Evolutionary conservation across 2,113 vertebrate species (phyloP).

Genomic region (Dinomys branickii): DNA sequence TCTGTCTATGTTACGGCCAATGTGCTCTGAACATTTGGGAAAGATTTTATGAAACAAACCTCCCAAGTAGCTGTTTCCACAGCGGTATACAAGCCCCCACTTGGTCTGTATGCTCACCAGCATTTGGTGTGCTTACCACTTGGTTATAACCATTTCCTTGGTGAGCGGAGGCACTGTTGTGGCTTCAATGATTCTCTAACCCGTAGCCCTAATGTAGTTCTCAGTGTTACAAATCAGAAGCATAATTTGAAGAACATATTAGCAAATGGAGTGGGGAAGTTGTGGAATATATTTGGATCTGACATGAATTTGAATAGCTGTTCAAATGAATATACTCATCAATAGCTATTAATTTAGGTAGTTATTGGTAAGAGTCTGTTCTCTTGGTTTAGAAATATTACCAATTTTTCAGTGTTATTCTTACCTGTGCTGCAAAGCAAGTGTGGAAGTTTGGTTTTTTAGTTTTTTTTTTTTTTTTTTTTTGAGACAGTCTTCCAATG

Average conservation of each 20-base stretch:
- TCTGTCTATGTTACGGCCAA: background rate
- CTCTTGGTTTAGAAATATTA: background rate
- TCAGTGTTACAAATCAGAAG: background rate
- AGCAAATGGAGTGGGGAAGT: background rate
- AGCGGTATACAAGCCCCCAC: background rate
- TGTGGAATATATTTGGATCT: background rate
- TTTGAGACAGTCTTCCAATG: too few relatives aligned
- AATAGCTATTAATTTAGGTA: background rate
- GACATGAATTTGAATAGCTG: conserved; percentile 35
- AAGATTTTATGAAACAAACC: background rate
- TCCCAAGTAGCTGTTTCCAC: background rate
- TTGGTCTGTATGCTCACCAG: background rate
- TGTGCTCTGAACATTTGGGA: background rate
- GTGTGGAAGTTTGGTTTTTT: too few relatives aligned
- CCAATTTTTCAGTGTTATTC: background rate
- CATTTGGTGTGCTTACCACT: background rate
- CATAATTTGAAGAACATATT: background rate
- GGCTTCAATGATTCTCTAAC: background rate
- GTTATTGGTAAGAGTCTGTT: background rate
- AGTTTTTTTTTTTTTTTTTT: too few relatives aligned
- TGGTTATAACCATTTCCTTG: background rate
- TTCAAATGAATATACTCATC: background rate
- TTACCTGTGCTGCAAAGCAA: background rate
- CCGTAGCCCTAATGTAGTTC: background rate
- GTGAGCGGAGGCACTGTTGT: background rate